phyloP scores from a whole-genome alignment of 2,888 invertebrate genomes.

The Eupithecia inturbata region DNA sequence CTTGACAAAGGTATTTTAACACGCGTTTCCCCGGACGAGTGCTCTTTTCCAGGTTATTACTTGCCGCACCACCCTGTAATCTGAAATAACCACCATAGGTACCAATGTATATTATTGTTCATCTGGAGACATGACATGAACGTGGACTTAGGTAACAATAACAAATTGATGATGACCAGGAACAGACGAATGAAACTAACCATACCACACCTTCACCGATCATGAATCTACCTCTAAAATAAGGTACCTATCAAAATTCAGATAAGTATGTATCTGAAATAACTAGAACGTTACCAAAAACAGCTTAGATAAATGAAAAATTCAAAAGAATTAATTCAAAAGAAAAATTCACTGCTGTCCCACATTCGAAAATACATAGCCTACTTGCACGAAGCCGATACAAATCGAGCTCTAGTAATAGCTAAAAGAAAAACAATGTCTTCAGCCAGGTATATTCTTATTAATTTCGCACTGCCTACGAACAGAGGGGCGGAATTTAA shows the following conservation, averaged over 20 bases:
- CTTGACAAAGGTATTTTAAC: too few species aligned
- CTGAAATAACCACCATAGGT: too few species aligned
- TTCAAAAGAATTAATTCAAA: not conserved
- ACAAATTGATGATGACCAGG: not conserved
- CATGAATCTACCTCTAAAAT: not conserved
- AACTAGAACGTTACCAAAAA: not conserved
- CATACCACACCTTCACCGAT: too few species aligned
- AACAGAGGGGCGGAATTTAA: constrained; percentile 41
- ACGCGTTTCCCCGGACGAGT: too few species aligned
- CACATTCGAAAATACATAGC: not conserved
- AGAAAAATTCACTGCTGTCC: not conserved
- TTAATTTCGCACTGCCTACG: constrained; percentile 29
- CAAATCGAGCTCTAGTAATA: not conserved
- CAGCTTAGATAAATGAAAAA: not conserved
- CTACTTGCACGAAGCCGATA: not conserved
- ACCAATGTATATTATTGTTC: too few species aligned
- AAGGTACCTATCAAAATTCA: not conserved
- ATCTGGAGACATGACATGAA: not conserved
- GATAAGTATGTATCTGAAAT: too few species aligned
- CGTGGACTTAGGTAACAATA: not conserved
- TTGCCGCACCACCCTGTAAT: too few species aligned
- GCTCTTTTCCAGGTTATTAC: too few species aligned
- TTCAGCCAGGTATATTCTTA: constrained; percentile 24
- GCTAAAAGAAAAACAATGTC: constrained; percentile 13
- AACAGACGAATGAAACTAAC: not conserved